Evolutionary conservation across 37 sponge, comb jelly and placozoan genomes (phyloP).

Genomic region (Lycopodina hypogea): DNA sequence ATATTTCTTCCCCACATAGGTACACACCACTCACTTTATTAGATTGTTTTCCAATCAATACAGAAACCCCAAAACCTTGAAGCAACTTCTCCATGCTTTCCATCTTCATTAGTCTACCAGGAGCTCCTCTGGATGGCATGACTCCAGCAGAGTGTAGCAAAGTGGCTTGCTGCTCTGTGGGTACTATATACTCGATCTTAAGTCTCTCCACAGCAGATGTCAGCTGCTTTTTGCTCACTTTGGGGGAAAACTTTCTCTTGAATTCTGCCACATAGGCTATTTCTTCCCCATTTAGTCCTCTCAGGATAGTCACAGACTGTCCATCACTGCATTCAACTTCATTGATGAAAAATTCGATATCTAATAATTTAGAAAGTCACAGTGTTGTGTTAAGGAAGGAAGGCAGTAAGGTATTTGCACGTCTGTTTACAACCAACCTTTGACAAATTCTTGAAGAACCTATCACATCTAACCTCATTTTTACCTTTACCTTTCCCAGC

Average conservation of each 20-base stretch:
- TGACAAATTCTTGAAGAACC: too few relatives aligned
- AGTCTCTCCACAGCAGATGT: constrained; percentile 47
- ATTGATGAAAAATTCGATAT: constrained; percentile 57
- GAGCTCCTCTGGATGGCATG: constrained; percentile 58
- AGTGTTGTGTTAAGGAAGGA: too few relatives aligned
- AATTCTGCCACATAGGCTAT: constrained; percentile 50
- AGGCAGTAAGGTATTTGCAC: too few relatives aligned
- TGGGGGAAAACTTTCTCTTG: constrained; percentile 64
- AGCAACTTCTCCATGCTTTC: constrained; percentile 46
- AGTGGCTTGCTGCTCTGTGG: constrained; percentile 66
- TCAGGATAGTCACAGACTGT: constrained; percentile 46
- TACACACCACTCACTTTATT: not conserved
- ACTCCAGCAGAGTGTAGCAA: constrained; percentile 57
- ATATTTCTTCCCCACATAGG: not conserved
- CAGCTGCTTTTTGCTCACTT: constrained; percentile 61
- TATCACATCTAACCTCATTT: too few relatives aligned
- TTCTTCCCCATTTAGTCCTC: constrained; percentile 62
- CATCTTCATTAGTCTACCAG: constrained; percentile 53
- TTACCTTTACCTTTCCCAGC: too few relatives aligned
- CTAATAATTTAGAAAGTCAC: not conserved
- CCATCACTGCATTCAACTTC: constrained; percentile 70
- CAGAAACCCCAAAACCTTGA: constrained; percentile 56
- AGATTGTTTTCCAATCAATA: constrained; percentile 27
- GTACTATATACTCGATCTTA: constrained; percentile 43
- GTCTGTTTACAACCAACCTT: too few relatives aligned